Evolutionary conservation across 2,888 invertebrate genomes (phyloP).

Genomic region (Lacanobia oleracea): DNA sequence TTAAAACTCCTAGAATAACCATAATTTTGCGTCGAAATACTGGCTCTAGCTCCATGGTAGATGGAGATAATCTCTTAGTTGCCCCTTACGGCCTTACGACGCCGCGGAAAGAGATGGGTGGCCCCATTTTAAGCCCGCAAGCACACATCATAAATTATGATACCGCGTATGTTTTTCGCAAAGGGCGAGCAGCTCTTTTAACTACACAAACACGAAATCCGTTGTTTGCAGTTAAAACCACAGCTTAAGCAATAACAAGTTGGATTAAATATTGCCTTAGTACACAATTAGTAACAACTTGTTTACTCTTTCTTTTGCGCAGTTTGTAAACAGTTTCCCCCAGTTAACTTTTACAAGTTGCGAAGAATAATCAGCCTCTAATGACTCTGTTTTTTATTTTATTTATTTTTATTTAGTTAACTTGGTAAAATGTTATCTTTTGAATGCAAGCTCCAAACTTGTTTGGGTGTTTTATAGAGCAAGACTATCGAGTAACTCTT

Average conservation of each 20-base stretch:
- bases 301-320: conserved; percentile 58
- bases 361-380: conserved; percentile 46
- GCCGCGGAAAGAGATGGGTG: conserved; percentile 20
- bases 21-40: not conserved
- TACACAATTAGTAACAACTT: conserved; percentile 58
- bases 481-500: not conserved
- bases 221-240: conserved; percentile 40
- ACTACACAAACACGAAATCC: conserved; percentile 35
- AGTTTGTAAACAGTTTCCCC: conserved; percentile 52
- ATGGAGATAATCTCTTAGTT: conserved; percentile 40
- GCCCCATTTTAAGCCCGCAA: conserved; percentile 31
- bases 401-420: conserved; percentile 30
- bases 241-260: conserved; percentile 54
- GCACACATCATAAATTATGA: conserved; percentile 46
- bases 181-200: conserved; percentile 31
- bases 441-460: not conserved
- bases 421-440: conserved; percentile 22
- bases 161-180: conserved; percentile 27
- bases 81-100: conserved; percentile 1
- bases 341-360: conserved; percentile 50
- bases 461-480: not conserved
- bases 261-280: conserved; percentile 57
- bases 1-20: not conserved
- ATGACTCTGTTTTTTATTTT: conserved; percentile 47
- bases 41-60: not conserved